Percentiles rank a stretch among this genome's conserved stretches.
These are phyloP conservation scores for Beris chalybata DNA, from an alignment of 2,888 invertebrate genomes.

Conservation along the genomic window DNA sequence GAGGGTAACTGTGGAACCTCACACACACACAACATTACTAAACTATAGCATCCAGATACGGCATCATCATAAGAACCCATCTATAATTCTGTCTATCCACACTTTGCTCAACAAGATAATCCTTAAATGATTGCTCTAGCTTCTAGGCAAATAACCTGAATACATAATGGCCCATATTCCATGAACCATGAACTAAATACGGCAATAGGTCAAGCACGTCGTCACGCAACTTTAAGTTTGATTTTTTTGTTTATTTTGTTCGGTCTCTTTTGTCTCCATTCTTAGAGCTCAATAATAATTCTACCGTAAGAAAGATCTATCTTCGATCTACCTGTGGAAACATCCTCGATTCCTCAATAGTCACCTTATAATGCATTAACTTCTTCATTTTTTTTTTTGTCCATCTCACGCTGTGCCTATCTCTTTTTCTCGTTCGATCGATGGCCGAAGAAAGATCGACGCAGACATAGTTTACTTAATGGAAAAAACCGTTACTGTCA, in stretches of 20 bases:
- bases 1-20: too few species aligned
- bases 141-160: conserved; percentile 18
- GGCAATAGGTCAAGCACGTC: conserved; percentile 28
- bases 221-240: conserved; percentile 24
- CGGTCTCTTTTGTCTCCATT: conserved; percentile 5
- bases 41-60: too few species aligned
- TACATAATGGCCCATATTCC: conserved; percentile 19
- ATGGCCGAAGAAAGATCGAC: conserved; percentile 2
- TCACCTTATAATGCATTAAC: conserved; percentile 9
- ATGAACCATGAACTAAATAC: conserved; percentile 24
- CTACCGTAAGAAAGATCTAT: conserved; percentile 4
- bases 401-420: neutral
- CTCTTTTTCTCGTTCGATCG: neutral
- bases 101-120: conserved; percentile 14
- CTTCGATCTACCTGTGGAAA: neutral
- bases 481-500: conserved; percentile 20
- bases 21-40: too few species aligned
- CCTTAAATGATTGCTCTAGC: conserved; percentile 17
- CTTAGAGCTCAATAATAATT: conserved; percentile 5
- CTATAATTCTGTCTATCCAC: conserved; percentile 1
- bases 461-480: conserved; percentile 16
- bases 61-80: too few species aligned
- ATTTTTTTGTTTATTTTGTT: conserved; percentile 12
- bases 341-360: conserved; percentile 6
- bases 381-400: conserved; percentile 1